Base-by-base conservation (phyloP, 2,888 invertebrate species). In the Cheilosia grossa region DNA sequence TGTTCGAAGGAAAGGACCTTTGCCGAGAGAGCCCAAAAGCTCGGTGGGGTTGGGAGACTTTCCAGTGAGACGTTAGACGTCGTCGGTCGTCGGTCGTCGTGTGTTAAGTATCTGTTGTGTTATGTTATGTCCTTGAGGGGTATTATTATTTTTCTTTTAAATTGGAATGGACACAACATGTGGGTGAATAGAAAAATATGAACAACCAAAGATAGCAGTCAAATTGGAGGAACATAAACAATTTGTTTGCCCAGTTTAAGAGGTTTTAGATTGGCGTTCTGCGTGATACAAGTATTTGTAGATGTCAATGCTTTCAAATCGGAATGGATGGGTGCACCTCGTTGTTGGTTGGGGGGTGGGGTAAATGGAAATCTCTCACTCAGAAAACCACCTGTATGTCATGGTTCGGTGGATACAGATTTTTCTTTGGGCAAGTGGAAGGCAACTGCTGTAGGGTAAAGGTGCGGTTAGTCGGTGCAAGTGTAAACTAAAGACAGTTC, bases 91-190 rank as follows among this genome's bases (percentile, higher is more conserved):
- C 21, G 1, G 2, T 21, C 21, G 21, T 27, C 27, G 13, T 33
- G 21, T 21, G 7, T 13, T 42, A 27, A 7, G 2, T 21, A 21
- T 21, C 21, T 4, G 40, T 37, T 42, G 15, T 2, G 69, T 7
- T 19, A 21, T 81, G 66, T 81, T 77, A 85, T 81, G 85, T 85
- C 85, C 85, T 85, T 81, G 85, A 85, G 85, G 37, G 13, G 37
- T 37, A 37, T 13, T 3, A 0, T 2, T 75, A 21, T 75, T 81
- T 77, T 19, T 56, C 30, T 30, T 51, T 27, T 59, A 37, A 75
- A 85, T 70, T 81, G 75, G 75, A 85, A 80, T 54, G 69, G 67
- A 77, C 77, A 85, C 85, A 85, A 85, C 85, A 85, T 81, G 85
- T 81, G 81, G 85, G 72, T 81, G 75, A 70, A 63, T 70, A 51